Evolutionary conservation across 1,140 invertebrate genomes (phyloP).

Genomic region (Stenopsyche tienmushanensis): DNA sequence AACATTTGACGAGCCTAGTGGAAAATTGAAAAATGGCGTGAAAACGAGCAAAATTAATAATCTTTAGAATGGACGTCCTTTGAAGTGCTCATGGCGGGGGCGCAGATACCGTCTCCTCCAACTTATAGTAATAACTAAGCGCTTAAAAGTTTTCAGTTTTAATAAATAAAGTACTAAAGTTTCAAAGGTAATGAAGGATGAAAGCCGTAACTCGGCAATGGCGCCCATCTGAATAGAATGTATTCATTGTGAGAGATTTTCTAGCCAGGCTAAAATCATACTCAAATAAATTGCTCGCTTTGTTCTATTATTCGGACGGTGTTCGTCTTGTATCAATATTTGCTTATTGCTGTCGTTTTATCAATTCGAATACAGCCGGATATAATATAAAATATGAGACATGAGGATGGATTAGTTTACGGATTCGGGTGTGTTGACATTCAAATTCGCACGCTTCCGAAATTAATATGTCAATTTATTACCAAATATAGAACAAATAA

Average conservation of each 20-base stretch:
- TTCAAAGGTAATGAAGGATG: slow-evolving; percentile 33
- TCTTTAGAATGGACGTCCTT: not conserved
- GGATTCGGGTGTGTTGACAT: too few species aligned
- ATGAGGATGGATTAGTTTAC: too few species aligned
- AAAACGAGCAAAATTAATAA: not conserved
- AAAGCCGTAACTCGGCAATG: slow-evolving; percentile 27
- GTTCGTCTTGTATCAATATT: too few species aligned
- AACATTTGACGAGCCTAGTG: too few species aligned
- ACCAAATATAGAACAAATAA: too few species aligned
- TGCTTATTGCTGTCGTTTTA: too few species aligned
- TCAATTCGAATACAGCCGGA: too few species aligned
- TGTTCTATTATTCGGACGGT: not conserved
- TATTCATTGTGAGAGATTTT: slow-evolving; percentile 15
- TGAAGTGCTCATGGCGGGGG: not conserved
- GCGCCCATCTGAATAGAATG: slow-evolving; percentile 1
- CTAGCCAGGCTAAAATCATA: slow-evolving; percentile 16
- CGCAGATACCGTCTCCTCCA: not conserved
- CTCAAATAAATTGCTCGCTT: slow-evolving; percentile 14
- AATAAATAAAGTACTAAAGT: slow-evolving; percentile 32
- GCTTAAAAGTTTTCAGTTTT: slow-evolving; percentile 32
- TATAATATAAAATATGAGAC: too few species aligned
- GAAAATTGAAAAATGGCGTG: not conserved
- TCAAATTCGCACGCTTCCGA: too few species aligned
- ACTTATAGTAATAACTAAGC: slow-evolving; percentile 30
- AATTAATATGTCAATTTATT: too few species aligned